Base-by-base conservation (phyloP, 2,888 invertebrate species). In the Mimachlamys varia region DNA sequence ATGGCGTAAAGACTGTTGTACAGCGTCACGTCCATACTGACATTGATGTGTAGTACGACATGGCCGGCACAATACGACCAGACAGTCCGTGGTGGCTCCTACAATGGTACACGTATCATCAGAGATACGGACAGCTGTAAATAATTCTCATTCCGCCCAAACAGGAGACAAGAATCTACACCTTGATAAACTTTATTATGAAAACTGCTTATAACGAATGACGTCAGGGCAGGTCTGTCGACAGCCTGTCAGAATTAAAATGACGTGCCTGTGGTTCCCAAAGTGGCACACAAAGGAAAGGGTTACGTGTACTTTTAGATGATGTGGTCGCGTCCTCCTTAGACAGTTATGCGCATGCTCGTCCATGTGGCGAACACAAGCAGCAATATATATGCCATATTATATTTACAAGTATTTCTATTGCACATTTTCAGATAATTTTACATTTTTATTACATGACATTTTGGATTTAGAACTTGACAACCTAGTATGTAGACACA, bases 151-250 rank as follows among this genome's bases (percentile, higher is more conserved):
- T 76, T 76, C 76, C 76, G 76, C 76, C 76, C 76, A 76, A 33
- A 76, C 33, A 27, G 76, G 76, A 76, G 76, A 76, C 76, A 76
- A 76, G 76, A 76, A 76, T 76, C 76, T 76, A 76, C 13, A 76
- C 33, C 76, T 76, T 76, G 13, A 76, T 10, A 62, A 62, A 22
- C 2, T 62, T 62, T 76, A 76, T 33, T 76, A 62, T 62, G 62
- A 62, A 62, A 53, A 76, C 22, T 15, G 76, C 76, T 7, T 76
- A 13, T n/a, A 13, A 27, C 76, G 12, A 33, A 76, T 76, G 76
- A 76, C 76, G 76, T 33, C 76, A 76, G 27, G 76, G 33, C 76
- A 76, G 76, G 76, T 76, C 33, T 58, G 58, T 58, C 58, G 58
- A 58, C 58, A 58, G 22, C 58, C 76, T 76, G 76, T 76, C 76